Evolutionary conservation across 2,113 vertebrate genomes (phyloP).

Genomic region (Cnemophilus loriae): DNA sequence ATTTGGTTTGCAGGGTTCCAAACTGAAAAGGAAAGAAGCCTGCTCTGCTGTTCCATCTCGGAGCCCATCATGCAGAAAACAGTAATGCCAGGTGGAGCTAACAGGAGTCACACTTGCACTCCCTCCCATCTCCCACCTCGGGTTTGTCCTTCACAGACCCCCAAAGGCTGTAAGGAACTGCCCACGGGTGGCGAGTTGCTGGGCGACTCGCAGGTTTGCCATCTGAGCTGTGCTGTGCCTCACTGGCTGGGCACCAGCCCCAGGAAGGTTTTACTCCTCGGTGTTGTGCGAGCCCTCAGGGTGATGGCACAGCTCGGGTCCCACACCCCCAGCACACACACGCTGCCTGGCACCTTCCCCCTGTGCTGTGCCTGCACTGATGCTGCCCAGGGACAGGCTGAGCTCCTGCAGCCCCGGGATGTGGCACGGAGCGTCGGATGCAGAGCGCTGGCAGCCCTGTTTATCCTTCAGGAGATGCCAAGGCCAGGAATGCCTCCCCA

Average conservation of each 20-base stretch:
- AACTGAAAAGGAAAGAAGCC: not conserved
- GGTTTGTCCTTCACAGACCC: not conserved
- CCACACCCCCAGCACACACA: no score
- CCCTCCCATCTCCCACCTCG: not conserved
- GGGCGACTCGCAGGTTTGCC: not conserved
- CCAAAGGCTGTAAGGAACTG: not conserved
- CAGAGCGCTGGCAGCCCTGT: no score
- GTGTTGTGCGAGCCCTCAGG: fast-evolving
- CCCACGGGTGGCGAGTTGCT: not conserved
- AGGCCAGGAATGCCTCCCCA: no score
- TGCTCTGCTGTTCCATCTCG: not conserved
- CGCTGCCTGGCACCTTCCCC: no score
- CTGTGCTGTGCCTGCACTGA: no score
- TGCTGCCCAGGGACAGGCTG: no score
- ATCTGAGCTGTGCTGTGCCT: no score
- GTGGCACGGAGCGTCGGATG: no score
- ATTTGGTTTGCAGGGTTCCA: constrained; percentile 27
- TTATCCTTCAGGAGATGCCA: no score
- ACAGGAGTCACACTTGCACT: not conserved
- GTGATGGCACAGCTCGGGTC: fast-evolving
- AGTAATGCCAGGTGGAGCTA: not conserved
- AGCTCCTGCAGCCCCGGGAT: no score
- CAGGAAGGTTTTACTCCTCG: fast-evolving
- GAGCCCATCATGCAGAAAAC: not conserved
- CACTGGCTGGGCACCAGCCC: no score